Evolutionary conservation across 2,888 invertebrate genomes (phyloP), one percentile per base, ranked within the genome.

Genomic region (Prosapia bicincta): DNA sequence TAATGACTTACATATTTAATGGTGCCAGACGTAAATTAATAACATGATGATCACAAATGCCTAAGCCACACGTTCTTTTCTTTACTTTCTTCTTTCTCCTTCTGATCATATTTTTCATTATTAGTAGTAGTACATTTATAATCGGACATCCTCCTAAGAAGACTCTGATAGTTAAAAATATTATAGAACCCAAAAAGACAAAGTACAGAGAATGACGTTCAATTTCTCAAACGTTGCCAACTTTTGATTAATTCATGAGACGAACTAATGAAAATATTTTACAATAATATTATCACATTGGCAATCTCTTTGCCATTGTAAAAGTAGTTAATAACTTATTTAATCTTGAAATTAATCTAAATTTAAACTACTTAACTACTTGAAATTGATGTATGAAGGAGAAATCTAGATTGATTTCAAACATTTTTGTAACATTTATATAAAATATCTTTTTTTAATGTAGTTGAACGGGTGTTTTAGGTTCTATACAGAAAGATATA

Each of bases 71-170:
- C 65, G 77, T 75, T 66, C 77, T 80, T 74, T 79, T 80, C 78
- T 79, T 80, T 71, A 67, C 74, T 74, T 76, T 80, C 78, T 80
- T 80, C 76, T 79, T 80, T 66, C 75, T 79, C 68, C 77, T 76
- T 69, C 76, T 76, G 73, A 78, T 76, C 76, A 78, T 78, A 76
- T 76, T 77, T 76, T 77, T 78, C 78, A 78, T 78, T 43, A 54
- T 74, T 74, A n/a, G n/a, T n/a, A n/a, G 54, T 1, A 20, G 20
- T 54, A 54, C 54, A 54, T 54, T n/a, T 54, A 54, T 20, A 6
- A 54, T 54, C 20, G n/a, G 20, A 54, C 54, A 54, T 54, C 54
- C 54, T 54, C 54, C 54, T 54, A 10, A 13, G 3, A 20, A 54
- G 20, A 54, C 6, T 54, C n/a, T 20, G n/a, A 54, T 20, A 54